phyloP scores from a whole-genome alignment of 2,888 invertebrate species.

The Meganola albula region DNA sequence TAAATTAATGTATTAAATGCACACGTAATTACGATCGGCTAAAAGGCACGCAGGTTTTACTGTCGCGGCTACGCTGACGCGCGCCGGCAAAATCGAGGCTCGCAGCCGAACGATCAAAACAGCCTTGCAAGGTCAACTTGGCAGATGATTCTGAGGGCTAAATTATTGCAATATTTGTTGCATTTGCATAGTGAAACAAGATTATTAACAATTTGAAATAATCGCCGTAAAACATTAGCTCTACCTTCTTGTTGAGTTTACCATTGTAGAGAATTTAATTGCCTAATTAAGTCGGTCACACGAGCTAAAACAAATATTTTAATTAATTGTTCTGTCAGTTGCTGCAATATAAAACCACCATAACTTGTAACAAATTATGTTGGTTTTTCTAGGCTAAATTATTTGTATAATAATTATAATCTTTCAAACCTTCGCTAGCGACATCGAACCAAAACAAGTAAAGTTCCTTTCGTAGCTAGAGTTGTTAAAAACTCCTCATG shows the following conservation, averaged over 20 bases:
- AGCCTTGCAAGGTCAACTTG: slow-evolving; percentile 47
- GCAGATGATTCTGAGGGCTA: slow-evolving; percentile 8
- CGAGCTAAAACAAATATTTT: too few relatives aligned
- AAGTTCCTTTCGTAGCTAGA: slow-evolving; percentile 7
- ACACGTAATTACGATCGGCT: slow-evolving; percentile 6
- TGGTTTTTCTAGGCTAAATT: too few relatives aligned
- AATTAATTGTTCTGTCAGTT: too few relatives aligned
- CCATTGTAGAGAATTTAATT: too few relatives aligned
- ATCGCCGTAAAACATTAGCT: too few relatives aligned
- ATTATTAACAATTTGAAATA: too few relatives aligned
- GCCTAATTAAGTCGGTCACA: too few relatives aligned
- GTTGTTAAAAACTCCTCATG: slow-evolving; percentile 7
- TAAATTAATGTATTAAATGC: background rate
- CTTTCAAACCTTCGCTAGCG: slow-evolving; percentile 15
- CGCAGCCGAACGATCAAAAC: slow-evolving; percentile 26
- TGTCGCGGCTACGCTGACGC: background rate
- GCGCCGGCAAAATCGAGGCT: slow-evolving; percentile 17
- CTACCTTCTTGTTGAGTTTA: too few relatives aligned
- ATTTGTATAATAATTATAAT: too few relatives aligned
- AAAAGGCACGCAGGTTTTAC: slow-evolving; percentile 17
- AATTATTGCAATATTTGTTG: background rate
- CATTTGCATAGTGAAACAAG: too few relatives aligned
- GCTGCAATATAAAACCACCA: too few relatives aligned
- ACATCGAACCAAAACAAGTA: slow-evolving; percentile 11
- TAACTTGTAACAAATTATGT: too few relatives aligned